Evolutionary conservation across 2,888 invertebrate species (phyloP), one percentile per base, ranked within the genome.

Genomic region (Hyposoter dolosus): DNA sequence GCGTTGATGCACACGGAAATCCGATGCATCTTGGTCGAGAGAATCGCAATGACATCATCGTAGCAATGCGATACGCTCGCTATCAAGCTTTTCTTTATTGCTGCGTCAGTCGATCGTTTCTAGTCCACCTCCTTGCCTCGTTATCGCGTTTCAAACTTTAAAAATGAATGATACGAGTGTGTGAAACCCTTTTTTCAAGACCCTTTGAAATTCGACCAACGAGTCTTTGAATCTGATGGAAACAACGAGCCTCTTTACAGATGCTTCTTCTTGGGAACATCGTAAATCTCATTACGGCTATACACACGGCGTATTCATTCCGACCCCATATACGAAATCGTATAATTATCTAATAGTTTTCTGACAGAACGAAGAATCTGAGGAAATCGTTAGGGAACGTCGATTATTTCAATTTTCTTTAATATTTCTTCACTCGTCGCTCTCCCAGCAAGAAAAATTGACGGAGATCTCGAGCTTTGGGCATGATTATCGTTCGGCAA

Each of bases 171-270:
- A 43, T 17, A 17, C 60, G 28, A 63, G 60, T 45, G 6, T n/a
- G 28, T n/a, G 17, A 50, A 50, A 4, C 45, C 32, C 17, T 47
- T 19, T 72, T 72, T 53, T 53, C 19, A 35, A 35, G 35, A 12
- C 53, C 40, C 53, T 72, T 19, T 19, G 35, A 19, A 4, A 10
- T 32, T 40, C 9, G 15, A 53, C 53, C 72, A 56, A n/a, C 9
- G 23, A 19, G 66, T 74, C 56, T 35, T 19, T 32, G 7, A 65
- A 43, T 35, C 45, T n/a, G 32, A 19, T 40, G 77, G 72, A 83
- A 71, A 83, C 82, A 83, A 83, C 63, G 71, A 77, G 71, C 19
- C 82, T 77, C 71, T 77, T 76, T 65, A 78, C 78, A 77, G 66
- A 66, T 68, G 47, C 40, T 40, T 40, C 40, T 60, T 56, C 32